Evolutionary conservation across 1,140 invertebrate genomes (phyloP), one percentile per base, ranked within the genome.

Genomic region (Macrostomum lignano): DNA sequence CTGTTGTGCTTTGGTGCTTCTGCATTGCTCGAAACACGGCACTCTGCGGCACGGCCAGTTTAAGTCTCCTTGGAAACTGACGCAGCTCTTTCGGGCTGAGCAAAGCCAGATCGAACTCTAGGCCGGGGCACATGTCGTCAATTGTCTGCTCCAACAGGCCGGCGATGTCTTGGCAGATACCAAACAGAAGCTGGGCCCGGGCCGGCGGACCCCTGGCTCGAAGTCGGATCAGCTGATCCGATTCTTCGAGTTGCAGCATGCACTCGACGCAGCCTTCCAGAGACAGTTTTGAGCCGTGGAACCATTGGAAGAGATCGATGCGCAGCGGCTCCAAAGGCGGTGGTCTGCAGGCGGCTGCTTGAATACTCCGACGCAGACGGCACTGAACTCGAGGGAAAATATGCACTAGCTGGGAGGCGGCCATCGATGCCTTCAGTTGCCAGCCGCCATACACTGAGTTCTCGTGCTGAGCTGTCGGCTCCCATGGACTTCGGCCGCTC

Each of bases 251-350:
- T 7, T 68, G 71, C 9, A 75, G 55, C 14, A 76, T 55, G 36
- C 69, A 68, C 50, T 77, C 72, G 31, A 73, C 60, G 21, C 64
- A 60, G 2, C 69, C 68, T 32, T 67, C 67, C 43, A 67, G 71
- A n/a, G n/a, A n/a, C 33, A 74, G 62, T 51, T 74, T 74, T n/a
- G 69, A 71, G 10, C 72, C 73, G 33, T 68, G 60, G 48, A 65
- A 67, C 73, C 73, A 78, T 47, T 77, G 73, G 41, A 72, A 71
- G 7, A 78, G 52, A 51, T 76, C 72, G 7, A 46, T 26, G n/a
- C n/a, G n/a, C n/a, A n/a, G n/a, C n/a, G n/a, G n/a, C n/a, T n/a
- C n/a, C n/a, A n/a, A n/a, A n/a, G n/a, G n/a, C n/a, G n/a, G n/a
- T n/a, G n/a, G n/a, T n/a, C n/a, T n/a, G n/a, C n/a, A n/a, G n/a